These are phyloP conservation scores for Pangasius larnaudii DNA, from an alignment of 2,797 vertebrate genomes.

Conservation along the genomic window DNA sequence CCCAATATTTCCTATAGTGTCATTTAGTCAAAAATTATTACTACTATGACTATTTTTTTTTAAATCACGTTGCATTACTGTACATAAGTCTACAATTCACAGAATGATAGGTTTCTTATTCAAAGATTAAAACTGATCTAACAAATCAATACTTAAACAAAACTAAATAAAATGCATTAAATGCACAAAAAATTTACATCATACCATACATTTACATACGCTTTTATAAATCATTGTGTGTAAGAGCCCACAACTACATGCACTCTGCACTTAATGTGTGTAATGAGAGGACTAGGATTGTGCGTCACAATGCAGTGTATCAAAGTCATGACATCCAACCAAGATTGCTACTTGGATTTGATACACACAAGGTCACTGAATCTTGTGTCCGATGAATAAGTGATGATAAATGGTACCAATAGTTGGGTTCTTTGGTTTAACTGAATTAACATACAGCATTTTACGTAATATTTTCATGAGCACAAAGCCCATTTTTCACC, in stretches of 20 bases:
- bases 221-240: not conserved
- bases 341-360: not conserved
- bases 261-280: not conserved
- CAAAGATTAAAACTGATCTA: not conserved
- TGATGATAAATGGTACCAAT: not conserved
- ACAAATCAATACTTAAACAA: not conserved
- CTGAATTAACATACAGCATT: not conserved
- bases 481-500: not conserved
- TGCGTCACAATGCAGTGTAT: not conserved
- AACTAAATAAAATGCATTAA: not conserved
- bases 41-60: not conserved
- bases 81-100: no score
- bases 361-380: not conserved
- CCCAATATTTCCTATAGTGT: not conserved
- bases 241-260: not conserved
- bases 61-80: not conserved
- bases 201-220: not conserved
- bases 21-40: not conserved
- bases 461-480: not conserved
- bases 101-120: not conserved
- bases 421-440: not conserved
- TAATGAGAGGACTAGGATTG: not conserved
- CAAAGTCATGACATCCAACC: not conserved
- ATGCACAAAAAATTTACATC: not conserved
- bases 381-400: not conserved